Evolutionary conservation across 2,888 invertebrate genomes (phyloP).

Genomic region (Nesidiocoris tenuis): DNA sequence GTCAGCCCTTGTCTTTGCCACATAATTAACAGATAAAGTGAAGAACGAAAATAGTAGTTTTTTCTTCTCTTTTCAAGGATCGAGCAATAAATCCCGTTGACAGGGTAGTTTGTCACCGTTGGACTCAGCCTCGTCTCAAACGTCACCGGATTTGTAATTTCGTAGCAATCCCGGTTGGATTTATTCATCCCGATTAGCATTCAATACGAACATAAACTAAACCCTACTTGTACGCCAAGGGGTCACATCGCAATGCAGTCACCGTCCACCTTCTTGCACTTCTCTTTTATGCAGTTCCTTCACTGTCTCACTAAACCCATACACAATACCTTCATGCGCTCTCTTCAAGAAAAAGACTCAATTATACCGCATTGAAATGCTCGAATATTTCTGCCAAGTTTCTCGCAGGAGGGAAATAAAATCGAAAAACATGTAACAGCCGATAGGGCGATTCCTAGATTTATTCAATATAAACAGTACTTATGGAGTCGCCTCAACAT

Average conservation of each 20-base stretch:
- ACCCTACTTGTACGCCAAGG: constrained; percentile 43
- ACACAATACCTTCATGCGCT: not conserved
- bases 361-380: constrained; percentile 31
- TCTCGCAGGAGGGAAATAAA: not conserved
- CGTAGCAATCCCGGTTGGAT: constrained; percentile 48
- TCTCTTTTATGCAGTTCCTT: constrained; percentile 33
- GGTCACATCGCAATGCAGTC: constrained; percentile 35
- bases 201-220: constrained; percentile 50
- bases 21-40: not conserved
- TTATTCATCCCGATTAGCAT: constrained; percentile 50
- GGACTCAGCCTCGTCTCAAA: constrained; percentile 35
- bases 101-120: constrained; percentile 41
- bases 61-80: constrained; percentile 5
- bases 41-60: constrained; percentile 10
- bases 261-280: constrained; percentile 29
- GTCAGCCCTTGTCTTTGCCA: too few species aligned
- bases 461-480: too few species aligned
- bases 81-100: constrained; percentile 35
- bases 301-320: not conserved
- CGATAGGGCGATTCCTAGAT: too few species aligned
- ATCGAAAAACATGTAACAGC: constrained; percentile 1
- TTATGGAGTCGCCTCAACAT: too few species aligned
- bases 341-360: constrained; percentile 35
- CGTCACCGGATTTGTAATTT: constrained; percentile 48
- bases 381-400: too few species aligned